phyloP scores from a whole-genome alignment of 2,113 vertebrate species.

The Bagarius yarrelli region DNA sequence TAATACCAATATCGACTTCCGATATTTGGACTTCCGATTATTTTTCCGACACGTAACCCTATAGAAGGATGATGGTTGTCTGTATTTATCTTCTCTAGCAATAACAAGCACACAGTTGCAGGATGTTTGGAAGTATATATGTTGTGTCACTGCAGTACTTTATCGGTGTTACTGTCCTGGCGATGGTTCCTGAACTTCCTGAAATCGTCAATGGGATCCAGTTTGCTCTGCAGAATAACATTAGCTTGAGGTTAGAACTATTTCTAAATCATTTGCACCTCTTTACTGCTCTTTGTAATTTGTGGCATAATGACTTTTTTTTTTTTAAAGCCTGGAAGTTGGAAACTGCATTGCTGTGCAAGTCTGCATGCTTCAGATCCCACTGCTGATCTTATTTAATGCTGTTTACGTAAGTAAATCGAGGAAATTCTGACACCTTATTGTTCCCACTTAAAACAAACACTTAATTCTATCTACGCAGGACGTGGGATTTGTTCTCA shows the following conservation, averaged over 20 bases:
- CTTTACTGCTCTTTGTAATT: background rate
- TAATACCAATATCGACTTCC: too few relatives aligned
- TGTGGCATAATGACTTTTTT: background rate
- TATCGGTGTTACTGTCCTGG: slow-evolving; percentile 81
- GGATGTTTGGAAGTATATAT: background rate
- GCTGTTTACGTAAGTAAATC: slow-evolving; percentile 82
- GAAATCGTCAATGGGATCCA: slow-evolving; percentile 88
- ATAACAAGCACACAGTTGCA: too few relatives aligned
- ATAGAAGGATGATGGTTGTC: too few relatives aligned
- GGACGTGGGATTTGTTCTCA: slow-evolving; percentile 78
- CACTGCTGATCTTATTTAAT: slow-evolving; percentile 84
- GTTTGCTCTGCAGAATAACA: slow-evolving; percentile 87
- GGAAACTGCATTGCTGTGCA: slow-evolving; percentile 87
- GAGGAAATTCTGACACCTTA: background rate
- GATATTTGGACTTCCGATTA: too few relatives aligned
- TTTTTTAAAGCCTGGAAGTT: slow-evolving; percentile 78
- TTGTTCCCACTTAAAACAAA: background rate
- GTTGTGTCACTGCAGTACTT: slow-evolving; percentile 74
- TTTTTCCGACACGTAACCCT: too few relatives aligned
- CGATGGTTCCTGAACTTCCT: slow-evolving; percentile 85
- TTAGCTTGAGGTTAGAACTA: slow-evolving; percentile 78
- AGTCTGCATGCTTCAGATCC: slow-evolving; percentile 91
- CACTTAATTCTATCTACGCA: slow-evolving; percentile 20
- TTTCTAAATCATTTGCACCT: background rate
- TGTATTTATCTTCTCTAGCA: too few relatives aligned